Evolutionary conservation across 2,888 invertebrate genomes (phyloP), one percentile per base, ranked within the genome.

Genomic region (Blastobasis adustella): DNA sequence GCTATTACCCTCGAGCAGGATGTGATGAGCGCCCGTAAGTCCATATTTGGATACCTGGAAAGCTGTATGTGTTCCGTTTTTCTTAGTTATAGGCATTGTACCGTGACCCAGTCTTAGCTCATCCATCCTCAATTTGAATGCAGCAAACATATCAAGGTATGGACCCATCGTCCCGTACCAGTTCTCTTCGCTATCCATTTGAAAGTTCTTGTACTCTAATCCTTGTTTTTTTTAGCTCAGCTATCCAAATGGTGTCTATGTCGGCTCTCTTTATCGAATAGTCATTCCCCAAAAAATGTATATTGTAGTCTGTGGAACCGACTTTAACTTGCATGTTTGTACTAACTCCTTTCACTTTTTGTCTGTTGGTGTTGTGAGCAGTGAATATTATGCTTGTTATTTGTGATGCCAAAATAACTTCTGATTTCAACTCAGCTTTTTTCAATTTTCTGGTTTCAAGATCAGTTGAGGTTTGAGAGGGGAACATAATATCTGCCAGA

Each of bases 31-130:
- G 0, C 65, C 66, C 5, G 60, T 55, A 0, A 70, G 5, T 0
- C 67, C 65, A 39, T 67, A 66, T 51, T 62, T 67, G 0, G 58
- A 53, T 0, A 62, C 61, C 0, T 58, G 63, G 9, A 63, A 61
- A 8, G 57, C 58, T 6, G 55, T 62, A 10, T 62, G 59, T 6
- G 49, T 45, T 0, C 58, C 61, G 6, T 58, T 54, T 4, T 5
- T 0, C 10, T 65, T 66, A 0, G 55, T 54, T 0, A 61, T 58
- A 1, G 62, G 59, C 56, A 63, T 58, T 36, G 58, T 61, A 9
- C 57, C 55, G 37, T 64, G 64, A 0, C 61, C 59, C 0, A 61
- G n/a, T 37, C 60, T 45, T 0, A 60, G 47, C 44, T 61, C 59
- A 10, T 62, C 57, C 0, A 43, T 10, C 4, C 64, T 6, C 6